phyloP scores from a whole-genome alignment of 2,113 vertebrate genomes.

The Scartelaos histophorus region DNA sequence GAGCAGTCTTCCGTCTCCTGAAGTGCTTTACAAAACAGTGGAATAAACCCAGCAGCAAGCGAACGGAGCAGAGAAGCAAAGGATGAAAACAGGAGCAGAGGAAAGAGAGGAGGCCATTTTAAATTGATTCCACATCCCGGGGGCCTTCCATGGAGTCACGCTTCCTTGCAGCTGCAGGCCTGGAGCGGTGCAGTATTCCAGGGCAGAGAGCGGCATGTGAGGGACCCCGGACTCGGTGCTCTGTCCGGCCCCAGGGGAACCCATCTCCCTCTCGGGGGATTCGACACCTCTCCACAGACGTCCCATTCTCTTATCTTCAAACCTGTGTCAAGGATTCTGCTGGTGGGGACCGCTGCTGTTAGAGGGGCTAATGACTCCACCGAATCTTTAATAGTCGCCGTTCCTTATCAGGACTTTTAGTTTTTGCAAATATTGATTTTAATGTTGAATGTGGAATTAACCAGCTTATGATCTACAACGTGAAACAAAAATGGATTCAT shows the following conservation, averaged over 20 bases:
- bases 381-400: background rate
- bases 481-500: too few relatives aligned
- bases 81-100: slow-evolving; percentile 35
- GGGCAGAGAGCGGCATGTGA: slow-evolving; percentile 37
- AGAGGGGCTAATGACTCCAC: background rate
- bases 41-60: slow-evolving; percentile 11
- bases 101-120: slow-evolving; percentile 46
- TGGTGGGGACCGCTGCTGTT: slow-evolving; percentile 10
- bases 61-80: slow-evolving; percentile 11
- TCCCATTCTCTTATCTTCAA: slow-evolving; percentile 42
- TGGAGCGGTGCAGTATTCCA: slow-evolving; percentile 19
- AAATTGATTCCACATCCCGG: slow-evolving; percentile 63
- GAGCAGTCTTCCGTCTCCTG: slow-evolving; percentile 17
- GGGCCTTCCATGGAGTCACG: slow-evolving; percentile 48
- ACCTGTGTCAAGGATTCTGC: slow-evolving; percentile 43
- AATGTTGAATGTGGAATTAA: background rate
- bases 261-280: slow-evolving; percentile 34
- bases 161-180: slow-evolving; percentile 38
- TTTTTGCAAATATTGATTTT: background rate
- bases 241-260: slow-evolving; percentile 14
- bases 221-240: slow-evolving; percentile 9
- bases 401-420: too few relatives aligned
- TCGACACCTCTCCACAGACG: slow-evolving; percentile 32
- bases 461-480: too few relatives aligned
- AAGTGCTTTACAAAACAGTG: slow-evolving; percentile 21